Evolutionary conservation across 2,113 vertebrate species (phyloP).

Genomic region (Antechinus flavipes): DNA sequence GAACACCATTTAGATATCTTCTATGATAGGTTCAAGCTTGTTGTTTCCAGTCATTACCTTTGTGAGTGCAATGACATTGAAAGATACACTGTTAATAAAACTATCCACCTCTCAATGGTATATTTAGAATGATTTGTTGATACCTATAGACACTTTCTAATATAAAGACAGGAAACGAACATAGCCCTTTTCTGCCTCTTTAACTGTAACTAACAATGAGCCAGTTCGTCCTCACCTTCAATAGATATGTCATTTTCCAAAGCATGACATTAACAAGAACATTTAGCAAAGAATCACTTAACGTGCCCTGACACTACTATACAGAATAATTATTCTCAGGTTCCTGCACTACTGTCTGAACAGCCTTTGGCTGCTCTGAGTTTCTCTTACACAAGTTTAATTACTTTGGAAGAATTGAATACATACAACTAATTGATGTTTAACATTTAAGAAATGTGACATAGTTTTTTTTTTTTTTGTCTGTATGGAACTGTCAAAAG

Average conservation of each 20-base stretch:
- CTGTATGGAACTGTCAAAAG: constrained; percentile 71
- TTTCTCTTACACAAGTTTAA: constrained; percentile 62
- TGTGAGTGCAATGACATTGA: neutral
- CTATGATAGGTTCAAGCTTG: constrained; percentile 18
- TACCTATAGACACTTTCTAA: constrained; percentile 5
- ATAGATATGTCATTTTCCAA: neutral
- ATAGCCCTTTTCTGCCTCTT: neutral
- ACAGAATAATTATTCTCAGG: constrained; percentile 63
- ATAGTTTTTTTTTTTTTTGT: constrained; percentile 67
- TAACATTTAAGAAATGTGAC: constrained; percentile 66
- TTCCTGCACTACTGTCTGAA: neutral
- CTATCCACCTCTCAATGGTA: neutral
- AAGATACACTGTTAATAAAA: constrained; percentile 9
- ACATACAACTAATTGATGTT: constrained; percentile 74
- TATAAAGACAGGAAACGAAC: neutral
- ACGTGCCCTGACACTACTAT: constrained; percentile 55
- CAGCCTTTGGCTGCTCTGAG: constrained; percentile 53
- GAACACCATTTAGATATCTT: constrained; percentile 63
- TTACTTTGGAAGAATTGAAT: constrained; percentile 63
- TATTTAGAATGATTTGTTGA: constrained; percentile 1
- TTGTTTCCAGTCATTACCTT: constrained; percentile 59
- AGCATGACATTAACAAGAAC: constrained; percentile 21
- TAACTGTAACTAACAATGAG: neutral
- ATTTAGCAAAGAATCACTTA: constrained; percentile 61
- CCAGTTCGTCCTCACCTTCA: neutral